Conservation (phyloP, 2,113 vertebrate genomes). For the Agelaius tricolor region DNA sequence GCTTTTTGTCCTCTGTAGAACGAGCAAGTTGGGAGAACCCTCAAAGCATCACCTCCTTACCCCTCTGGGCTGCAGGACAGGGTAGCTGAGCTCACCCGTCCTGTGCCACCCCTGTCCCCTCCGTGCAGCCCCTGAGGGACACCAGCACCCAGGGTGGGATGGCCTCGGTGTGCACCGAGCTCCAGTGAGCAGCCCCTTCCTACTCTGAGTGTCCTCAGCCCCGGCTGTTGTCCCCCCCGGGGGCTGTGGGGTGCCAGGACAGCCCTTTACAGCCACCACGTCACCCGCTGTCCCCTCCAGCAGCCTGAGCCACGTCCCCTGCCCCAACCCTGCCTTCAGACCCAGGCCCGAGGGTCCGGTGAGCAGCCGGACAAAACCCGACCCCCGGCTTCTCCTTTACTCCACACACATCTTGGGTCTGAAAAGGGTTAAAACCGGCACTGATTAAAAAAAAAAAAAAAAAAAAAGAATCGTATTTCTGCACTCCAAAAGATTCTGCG, state of each 20-base stretch:
- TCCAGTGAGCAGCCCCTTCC: background rate
- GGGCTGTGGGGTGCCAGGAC: background rate
- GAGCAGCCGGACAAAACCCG: background rate
- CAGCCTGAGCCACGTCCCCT: background rate
- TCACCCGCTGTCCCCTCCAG: background rate
- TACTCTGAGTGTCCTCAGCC: background rate
- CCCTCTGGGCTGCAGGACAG: background rate
- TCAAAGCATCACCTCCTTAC: background rate
- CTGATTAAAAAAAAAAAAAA: background rate
- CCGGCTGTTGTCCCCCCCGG: accelerated
- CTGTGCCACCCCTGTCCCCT: background rate
- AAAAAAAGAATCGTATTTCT: background rate
- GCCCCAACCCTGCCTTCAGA: background rate
- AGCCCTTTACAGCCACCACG: background rate
- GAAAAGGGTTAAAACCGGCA: conserved; percentile 61
- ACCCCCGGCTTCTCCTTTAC: background rate
- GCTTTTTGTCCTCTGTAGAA: background rate
- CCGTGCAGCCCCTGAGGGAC: background rate
- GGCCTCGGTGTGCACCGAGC: accelerated
- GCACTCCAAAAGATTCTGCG: conserved; percentile 7
- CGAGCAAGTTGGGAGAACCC: background rate
- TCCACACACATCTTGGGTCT: conserved; percentile 54
- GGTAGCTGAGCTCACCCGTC: background rate
- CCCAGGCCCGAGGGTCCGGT: background rate
- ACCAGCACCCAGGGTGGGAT: background rate